Conservation (phyloP, 1,140 invertebrate genomes). For the Melipona quadrifasciata region DNA sequence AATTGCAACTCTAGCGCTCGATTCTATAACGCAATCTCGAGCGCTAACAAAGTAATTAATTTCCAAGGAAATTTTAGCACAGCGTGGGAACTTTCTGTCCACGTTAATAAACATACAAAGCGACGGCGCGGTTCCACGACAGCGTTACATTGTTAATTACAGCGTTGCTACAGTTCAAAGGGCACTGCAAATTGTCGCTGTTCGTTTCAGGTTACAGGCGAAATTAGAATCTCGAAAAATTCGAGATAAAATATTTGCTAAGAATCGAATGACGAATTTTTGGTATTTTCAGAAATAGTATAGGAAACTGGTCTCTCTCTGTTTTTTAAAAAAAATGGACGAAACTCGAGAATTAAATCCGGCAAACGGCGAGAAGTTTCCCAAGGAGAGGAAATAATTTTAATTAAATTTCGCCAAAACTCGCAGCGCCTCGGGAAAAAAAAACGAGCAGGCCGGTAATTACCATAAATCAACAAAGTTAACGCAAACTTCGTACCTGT, state of each 20-base stretch:
- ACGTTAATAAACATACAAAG: neutral
- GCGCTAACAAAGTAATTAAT: neutral
- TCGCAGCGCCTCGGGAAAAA: neutral
- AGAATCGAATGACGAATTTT: too few relatives aligned
- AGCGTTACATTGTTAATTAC: neutral
- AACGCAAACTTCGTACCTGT: conserved; percentile 86
- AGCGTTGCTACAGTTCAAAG: neutral
- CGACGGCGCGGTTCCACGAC: neutral
- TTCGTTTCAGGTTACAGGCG: neutral
- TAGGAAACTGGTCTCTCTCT: too few relatives aligned
- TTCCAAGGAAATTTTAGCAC: neutral
- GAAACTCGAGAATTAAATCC: neutral
- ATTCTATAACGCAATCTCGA: neutral
- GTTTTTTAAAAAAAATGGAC: neutral
- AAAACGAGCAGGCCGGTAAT: neutral
- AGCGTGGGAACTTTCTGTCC: neutral
- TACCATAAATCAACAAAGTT: neutral
- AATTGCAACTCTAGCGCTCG: neutral
- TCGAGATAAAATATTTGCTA: too few relatives aligned
- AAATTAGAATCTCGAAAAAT: too few relatives aligned
- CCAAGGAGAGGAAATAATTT: neutral
- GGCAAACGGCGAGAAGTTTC: neutral
- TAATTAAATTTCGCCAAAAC: neutral
- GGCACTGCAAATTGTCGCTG: neutral
- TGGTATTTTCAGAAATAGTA: too few relatives aligned